Evolutionary conservation across 1,140 invertebrate genomes (phyloP).

Genomic region (Heterodera schachtii): DNA sequence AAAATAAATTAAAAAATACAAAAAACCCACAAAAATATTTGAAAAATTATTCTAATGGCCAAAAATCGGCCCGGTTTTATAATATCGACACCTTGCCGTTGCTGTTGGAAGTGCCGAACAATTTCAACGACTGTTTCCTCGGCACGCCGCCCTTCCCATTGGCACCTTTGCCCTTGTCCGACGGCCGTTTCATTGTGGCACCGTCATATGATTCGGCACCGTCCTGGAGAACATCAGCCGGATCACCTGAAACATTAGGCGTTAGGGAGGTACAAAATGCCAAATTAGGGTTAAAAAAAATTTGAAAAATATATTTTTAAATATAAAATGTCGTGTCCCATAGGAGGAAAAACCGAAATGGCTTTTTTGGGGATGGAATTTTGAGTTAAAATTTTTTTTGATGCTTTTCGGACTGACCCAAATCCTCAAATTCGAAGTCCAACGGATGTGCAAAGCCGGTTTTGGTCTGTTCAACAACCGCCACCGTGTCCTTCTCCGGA

Average conservation of each 20-base stretch:
- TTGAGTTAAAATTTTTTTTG: too few relatives aligned
- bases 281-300: too few relatives aligned
- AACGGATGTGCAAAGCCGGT: conserved; percentile 56
- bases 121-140: conserved; percentile 60
- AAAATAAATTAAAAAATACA: not conserved
- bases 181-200: conserved; percentile 44
- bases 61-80: not conserved
- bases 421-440: conserved; percentile 56
- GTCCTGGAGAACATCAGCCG: conserved; percentile 23
- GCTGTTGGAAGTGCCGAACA: conserved; percentile 53
- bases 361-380: too few relatives aligned
- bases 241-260: conserved; percentile 32
- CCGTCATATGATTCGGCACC: conserved; percentile 23
- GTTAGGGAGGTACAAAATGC: too few relatives aligned
- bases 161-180: conserved; percentile 30
- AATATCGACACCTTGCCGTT: conserved; percentile 30
- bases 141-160: conserved; percentile 50
- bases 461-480: conserved; percentile 60
- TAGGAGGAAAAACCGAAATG: too few relatives aligned
- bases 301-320: too few relatives aligned
- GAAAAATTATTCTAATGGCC: too few relatives aligned
- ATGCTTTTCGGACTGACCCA: conserved; percentile 35
- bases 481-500: conserved; percentile 50
- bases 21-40: too few relatives aligned
- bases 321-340: too few relatives aligned